These are phyloP conservation scores for Apodemus sylvaticus DNA, from an alignment of 2,113 vertebrate genomes.

Conservation along the genomic window DNA sequence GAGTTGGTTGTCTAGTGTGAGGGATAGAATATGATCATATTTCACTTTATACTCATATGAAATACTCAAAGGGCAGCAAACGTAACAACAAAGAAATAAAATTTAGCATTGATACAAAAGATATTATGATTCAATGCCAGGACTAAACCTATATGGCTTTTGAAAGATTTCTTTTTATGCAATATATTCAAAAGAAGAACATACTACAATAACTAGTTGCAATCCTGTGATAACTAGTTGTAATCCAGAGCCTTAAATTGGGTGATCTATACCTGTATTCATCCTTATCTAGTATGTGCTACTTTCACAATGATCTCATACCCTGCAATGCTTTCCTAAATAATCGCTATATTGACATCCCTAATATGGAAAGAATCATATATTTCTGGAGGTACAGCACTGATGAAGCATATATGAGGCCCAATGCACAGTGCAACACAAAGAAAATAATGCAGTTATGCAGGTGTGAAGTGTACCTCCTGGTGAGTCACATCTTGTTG, in stretches of 20 bases:
- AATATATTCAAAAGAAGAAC: neutral
- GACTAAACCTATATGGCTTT: neutral
- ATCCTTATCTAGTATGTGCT: neutral
- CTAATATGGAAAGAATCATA: neutral
- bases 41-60: neutral
- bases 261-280: neutral
- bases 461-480: neutral
- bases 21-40: neutral
- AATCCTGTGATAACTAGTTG: too few species aligned
- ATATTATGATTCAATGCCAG: neutral
- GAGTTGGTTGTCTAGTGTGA: neutral
- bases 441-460: neutral
- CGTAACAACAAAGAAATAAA: neutral
- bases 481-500: neutral
- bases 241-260: neutral
- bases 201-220: neutral
- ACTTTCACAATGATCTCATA: neutral
- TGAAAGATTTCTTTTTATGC: neutral
- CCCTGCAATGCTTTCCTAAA: neutral
- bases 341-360: neutral
- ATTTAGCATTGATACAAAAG: neutral
- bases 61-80: neutral
- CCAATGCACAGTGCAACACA: neutral
- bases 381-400: neutral
- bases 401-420: neutral